phyloP scores from a whole-genome alignment of 2,113 vertebrate genomes.

The Uria aalge region DNA sequence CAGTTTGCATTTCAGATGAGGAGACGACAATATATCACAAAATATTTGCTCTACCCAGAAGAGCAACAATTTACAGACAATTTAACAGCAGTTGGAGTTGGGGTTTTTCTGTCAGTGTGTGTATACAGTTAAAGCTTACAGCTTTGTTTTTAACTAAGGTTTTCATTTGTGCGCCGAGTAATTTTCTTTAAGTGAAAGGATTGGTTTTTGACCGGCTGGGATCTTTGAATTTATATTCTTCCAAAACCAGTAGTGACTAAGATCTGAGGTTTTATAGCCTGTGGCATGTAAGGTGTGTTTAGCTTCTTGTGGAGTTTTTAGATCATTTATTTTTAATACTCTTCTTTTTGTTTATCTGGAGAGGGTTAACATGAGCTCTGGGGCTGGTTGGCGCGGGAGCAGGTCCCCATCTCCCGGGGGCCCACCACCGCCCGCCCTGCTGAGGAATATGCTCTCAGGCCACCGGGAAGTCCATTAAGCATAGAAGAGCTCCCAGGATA shows the following conservation, averaged over 20 bases:
- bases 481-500: background rate
- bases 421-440: rapidly evolving
- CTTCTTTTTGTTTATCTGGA: background rate
- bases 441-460: background rate
- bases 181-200: background rate
- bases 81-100: background rate
- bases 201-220: background rate
- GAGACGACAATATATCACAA: background rate
- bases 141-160: background rate
- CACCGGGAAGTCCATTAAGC: background rate
- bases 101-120: background rate
- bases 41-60: background rate
- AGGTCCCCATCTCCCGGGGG: background rate
- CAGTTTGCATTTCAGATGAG: background rate
- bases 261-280: background rate
- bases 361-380: background rate
- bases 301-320: background rate
- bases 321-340: background rate
- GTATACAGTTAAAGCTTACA: background rate
- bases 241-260: background rate
- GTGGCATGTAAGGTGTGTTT: background rate
- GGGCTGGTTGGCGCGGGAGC: rapidly evolving
- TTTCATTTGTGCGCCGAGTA: background rate
- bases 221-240: background rate
- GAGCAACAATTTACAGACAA: background rate